These are phyloP conservation scores for Orius insidiosus DNA, from an alignment of 1,140 invertebrate genomes.

Conservation along the genomic window DNA sequence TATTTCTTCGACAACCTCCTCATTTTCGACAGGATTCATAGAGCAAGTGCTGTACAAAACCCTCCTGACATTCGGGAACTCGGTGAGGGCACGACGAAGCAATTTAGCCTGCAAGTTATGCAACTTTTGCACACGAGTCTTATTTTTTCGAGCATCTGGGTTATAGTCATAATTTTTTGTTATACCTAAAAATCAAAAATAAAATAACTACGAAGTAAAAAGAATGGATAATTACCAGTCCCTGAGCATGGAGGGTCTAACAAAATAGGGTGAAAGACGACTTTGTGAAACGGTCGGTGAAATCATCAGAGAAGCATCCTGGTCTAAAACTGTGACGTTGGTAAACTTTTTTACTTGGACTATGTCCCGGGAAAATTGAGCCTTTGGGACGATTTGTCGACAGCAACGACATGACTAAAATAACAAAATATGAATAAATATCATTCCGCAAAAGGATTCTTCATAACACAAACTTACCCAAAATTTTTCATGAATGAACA, in stretches of 20 bases:
- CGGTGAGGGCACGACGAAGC: slow-evolving; percentile 62
- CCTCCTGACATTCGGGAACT: slow-evolving; percentile 64
- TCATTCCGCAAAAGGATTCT: neutral
- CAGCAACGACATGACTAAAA: slow-evolving; percentile 11
- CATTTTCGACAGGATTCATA: slow-evolving; percentile 76
- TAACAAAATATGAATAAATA: slow-evolving; percentile 2
- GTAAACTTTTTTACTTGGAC: slow-evolving; percentile 29
- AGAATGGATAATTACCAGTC: too few species aligned
- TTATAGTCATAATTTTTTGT: slow-evolving; percentile 33
- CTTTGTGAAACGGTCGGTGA: slow-evolving; percentile 33
- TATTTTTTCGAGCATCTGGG: slow-evolving; percentile 24
- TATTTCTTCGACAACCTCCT: slow-evolving; percentile 62
- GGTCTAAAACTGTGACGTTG: slow-evolving; percentile 30
- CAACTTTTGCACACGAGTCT: slow-evolving; percentile 43
- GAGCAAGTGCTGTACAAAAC: slow-evolving; percentile 95
- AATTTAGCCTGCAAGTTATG: slow-evolving; percentile 70
- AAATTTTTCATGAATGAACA: slow-evolving; percentile 65
- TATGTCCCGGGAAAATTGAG: slow-evolving; percentile 28
- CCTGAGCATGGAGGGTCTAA: slow-evolving; percentile 93
- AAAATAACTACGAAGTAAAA: slow-evolving; percentile 18
- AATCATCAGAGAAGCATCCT: slow-evolving; percentile 49
- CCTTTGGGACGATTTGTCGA: slow-evolving; percentile 7
- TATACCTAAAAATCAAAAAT: slow-evolving; percentile 34
- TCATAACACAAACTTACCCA: slow-evolving; percentile 30
- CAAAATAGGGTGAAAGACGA: slow-evolving; percentile 65